phyloP scores from a whole-genome alignment of 2,888 invertebrate species.

The Stegophylla sp. region DNA sequence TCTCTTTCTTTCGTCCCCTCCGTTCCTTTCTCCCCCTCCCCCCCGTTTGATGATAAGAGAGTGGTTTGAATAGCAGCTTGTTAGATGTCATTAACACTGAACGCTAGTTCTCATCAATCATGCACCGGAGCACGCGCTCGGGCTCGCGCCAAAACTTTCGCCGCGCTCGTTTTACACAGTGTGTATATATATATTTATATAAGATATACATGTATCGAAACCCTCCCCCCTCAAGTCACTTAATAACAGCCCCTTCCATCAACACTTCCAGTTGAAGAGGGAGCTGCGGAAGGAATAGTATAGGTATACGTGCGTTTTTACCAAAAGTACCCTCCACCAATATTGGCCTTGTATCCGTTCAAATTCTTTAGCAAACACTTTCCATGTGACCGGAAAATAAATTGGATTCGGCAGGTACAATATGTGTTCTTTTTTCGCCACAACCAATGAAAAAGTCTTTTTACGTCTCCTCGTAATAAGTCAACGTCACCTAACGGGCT shows the following conservation, averaged over 20 bases:
- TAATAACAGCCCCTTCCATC: neutral
- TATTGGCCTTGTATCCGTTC: neutral
- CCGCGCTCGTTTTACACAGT: neutral
- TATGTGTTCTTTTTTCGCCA: no score
- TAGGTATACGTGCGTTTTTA: neutral
- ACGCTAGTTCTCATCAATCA: constrained; percentile 60
- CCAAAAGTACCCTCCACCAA: no score
- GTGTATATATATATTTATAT: neutral
- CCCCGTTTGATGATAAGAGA: constrained; percentile 51
- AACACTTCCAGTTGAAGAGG: no score
- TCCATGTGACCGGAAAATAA: constrained; percentile 22
- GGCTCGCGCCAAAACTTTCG: constrained; percentile 23
- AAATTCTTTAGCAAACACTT: constrained; percentile 17
- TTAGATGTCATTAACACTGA: constrained; percentile 61
- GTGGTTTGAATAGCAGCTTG: constrained; percentile 61
- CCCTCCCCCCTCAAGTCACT: neutral
- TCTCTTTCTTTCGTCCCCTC: neutral
- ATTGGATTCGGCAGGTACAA: neutral
- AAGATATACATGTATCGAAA: neutral
- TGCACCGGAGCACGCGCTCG: constrained; percentile 41
- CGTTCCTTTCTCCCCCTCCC: no score
- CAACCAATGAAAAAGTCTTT: no score
- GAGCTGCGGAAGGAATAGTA: neutral
- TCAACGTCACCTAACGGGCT: neutral
- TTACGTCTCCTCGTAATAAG: no score